Evolutionary conservation across 2,797 vertebrate genomes (phyloP), one percentile per base, ranked within the genome.

Genomic region (Iguana delicatissima): DNA sequence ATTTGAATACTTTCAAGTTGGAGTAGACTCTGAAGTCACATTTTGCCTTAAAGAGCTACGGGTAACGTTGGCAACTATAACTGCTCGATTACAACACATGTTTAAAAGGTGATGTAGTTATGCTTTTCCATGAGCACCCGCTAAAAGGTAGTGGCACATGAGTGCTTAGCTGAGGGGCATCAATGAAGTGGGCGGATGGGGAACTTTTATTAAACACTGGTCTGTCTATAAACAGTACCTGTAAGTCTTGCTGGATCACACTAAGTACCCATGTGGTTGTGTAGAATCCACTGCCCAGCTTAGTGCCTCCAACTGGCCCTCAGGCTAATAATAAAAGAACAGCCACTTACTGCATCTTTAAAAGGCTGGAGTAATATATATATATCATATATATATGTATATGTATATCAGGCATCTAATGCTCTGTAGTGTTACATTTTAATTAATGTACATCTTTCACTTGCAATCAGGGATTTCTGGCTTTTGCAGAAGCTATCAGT

Each of bases 21-120:
- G 98, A 95, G 93, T 98, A 76, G 97, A 98, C 92, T 98, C 98
- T 8, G 98, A 98, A 94, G 96, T 99, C 96, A 99, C 99, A 0
- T 99, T 99, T 97, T 99, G 98, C 96, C 98, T 99, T 89, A 99
- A 98, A 96, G 99, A 99, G 97, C 3, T 99, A 85, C 98, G 98
- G 98, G 99, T 99, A 98, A 98, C 92, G 20, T 76, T 26, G 85
- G n/a, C 89, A 88, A 92, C 90, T 42, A 92, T 57, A 89, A 89
- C 93, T 12, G 52, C 35, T 89, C 89, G 26, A 85, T 84, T 73
- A 42, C 91, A 62, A 67, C 62, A 10, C 32, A 18, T 85, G 87
- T 86, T 38, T 57, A 0, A 0, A 69, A 73, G 62, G 1, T n/a
- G 16, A 59, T 35, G 22, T 64, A 2, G 55, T 18, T 77, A 5